These are phyloP conservation scores for Lamprotornis superbus DNA, from an alignment of 2,113 vertebrate genomes.

Conservation along the genomic window DNA sequence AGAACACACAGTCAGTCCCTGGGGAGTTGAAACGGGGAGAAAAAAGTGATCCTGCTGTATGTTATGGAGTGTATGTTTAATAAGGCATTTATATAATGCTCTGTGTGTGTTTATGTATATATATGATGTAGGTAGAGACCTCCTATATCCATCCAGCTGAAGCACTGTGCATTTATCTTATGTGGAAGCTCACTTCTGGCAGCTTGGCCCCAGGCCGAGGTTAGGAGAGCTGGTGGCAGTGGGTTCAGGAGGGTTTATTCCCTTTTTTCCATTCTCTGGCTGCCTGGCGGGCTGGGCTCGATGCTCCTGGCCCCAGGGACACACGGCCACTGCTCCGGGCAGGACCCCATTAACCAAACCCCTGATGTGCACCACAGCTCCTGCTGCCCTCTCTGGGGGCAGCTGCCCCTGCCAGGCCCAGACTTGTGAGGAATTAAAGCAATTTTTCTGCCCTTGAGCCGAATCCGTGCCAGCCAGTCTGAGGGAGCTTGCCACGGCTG, in stretches of 20 bases:
- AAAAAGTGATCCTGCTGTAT: background rate
- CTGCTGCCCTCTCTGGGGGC: background rate
- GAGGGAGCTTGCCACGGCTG: accelerated
- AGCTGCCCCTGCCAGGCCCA: background rate
- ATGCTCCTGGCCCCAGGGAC: accelerated
- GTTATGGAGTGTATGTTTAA: background rate
- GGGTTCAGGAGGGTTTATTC: background rate
- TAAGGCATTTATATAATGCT: background rate
- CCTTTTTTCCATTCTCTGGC: background rate
- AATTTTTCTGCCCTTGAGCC: background rate
- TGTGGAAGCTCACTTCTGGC: background rate
- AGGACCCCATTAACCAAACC: background rate
- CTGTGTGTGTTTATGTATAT: background rate
- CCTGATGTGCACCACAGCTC: background rate
- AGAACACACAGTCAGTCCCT: background rate
- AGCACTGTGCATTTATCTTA: background rate
- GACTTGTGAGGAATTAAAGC: background rate
- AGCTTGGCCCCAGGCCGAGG: background rate
- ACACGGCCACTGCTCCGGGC: no score
- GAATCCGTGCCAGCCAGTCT: background rate
- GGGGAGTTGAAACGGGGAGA: background rate
- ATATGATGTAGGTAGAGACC: background rate
- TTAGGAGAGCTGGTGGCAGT: background rate
- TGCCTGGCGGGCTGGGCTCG: no score
- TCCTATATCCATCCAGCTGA: accelerated